These are phyloP conservation scores for Microtus montanus DNA, from an alignment of 2,113 vertebrate species.

Conservation along the genomic window DNA sequence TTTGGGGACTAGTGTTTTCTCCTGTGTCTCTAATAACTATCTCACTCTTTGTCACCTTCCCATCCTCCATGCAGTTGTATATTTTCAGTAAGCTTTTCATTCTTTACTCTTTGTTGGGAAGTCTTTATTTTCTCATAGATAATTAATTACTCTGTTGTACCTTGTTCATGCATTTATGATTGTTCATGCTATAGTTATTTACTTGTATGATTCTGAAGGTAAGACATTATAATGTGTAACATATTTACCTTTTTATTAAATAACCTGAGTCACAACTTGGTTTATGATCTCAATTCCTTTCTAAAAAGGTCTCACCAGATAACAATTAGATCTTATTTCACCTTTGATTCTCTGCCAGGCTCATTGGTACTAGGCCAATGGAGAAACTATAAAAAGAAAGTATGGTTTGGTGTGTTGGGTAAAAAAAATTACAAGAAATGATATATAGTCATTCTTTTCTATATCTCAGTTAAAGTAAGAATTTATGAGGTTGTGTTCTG, in stretches of 20 bases:
- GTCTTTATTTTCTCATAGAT: neutral
- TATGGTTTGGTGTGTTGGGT: constrained; percentile 23
- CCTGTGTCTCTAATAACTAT: neutral
- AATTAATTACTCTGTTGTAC: neutral
- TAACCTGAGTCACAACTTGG: neutral
- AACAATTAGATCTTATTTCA: constrained; percentile 28
- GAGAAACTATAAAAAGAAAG: constrained; percentile 18
- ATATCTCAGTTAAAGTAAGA: constrained; percentile 19
- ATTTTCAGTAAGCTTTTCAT: constrained; percentile 26
- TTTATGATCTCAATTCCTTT: constrained; percentile 26
- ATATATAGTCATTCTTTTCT: neutral
- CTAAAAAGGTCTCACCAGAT: constrained; percentile 10
- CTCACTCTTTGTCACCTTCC: neutral
- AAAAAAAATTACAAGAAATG: neutral
- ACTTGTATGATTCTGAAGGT: neutral
- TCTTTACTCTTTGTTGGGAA: neutral
- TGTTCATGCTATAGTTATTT: neutral
- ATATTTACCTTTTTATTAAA: constrained; percentile 8
- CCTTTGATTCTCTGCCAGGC: constrained; percentile 35
- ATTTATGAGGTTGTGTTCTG: constrained; percentile 18
- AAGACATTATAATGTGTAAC: neutral
- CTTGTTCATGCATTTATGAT: neutral
- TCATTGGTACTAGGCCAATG: constrained; percentile 3
- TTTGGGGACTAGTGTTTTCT: neutral
- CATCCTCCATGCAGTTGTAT: neutral